These are phyloP conservation scores for Poecile atricapillus DNA, from an alignment of 2,113 vertebrate species.

Conservation along the genomic window DNA sequence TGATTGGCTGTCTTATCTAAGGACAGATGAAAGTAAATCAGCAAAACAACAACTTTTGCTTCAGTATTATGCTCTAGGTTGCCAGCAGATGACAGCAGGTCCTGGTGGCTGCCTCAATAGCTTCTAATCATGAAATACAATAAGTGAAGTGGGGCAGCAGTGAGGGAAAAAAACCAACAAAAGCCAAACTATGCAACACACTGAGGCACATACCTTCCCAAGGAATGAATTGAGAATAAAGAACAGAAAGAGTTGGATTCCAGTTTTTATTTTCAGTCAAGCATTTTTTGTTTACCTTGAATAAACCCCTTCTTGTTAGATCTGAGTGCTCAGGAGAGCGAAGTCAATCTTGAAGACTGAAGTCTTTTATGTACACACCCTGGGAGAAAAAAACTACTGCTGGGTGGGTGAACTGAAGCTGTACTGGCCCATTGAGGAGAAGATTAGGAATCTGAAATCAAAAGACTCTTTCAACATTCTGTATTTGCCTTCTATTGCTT, in stretches of 20 bases:
- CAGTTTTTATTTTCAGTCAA: background rate
- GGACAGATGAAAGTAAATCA: background rate
- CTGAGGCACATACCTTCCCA: background rate
- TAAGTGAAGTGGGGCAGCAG: background rate
- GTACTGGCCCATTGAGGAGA: background rate
- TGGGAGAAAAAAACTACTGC: background rate
- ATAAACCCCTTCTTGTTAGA: background rate
- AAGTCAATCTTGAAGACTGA: background rate
- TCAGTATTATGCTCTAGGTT: background rate
- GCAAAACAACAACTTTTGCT: background rate
- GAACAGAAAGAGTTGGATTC: background rate
- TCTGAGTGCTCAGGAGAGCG: background rate
- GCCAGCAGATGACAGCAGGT: background rate
- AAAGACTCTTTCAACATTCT: background rate
- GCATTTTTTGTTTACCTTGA: conserved; percentile 16
- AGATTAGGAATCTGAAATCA: background rate
- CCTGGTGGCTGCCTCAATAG: background rate
- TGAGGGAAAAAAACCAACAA: accelerated
- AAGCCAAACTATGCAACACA: background rate
- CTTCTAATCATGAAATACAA: background rate
- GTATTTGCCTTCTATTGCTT: background rate
- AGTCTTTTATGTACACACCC: background rate
- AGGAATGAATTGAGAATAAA: background rate
- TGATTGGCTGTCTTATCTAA: background rate
- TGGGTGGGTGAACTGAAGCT: background rate